Conservation (phyloP, 1,140 invertebrate genomes). For the Lycorma delicatula region DNA sequence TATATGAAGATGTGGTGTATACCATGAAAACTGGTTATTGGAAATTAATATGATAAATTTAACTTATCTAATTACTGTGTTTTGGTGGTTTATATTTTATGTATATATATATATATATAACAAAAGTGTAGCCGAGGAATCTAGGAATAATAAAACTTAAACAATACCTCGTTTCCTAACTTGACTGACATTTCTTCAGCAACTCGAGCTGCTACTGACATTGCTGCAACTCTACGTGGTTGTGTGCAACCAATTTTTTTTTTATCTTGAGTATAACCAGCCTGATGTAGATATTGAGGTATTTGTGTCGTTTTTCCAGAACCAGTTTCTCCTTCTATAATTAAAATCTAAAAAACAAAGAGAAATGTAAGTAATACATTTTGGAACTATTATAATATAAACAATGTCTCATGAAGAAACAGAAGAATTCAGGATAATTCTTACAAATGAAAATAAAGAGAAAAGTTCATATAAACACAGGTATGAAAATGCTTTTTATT, state of each 20-base stretch:
- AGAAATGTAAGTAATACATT: constrained; percentile 4
- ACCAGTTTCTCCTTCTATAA: constrained; percentile 97
- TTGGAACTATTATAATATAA: no score
- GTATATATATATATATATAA: no score
- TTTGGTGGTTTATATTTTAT: no score
- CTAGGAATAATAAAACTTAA: no score
- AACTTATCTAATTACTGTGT: no score
- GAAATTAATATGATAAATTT: no score
- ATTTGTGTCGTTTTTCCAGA: constrained; percentile 99
- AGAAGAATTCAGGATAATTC: no score
- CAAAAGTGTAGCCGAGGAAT: no score
- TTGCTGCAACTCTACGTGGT: constrained; percentile 67
- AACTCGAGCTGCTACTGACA: constrained; percentile 66
- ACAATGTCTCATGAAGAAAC: no score
- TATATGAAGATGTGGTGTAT: no score
- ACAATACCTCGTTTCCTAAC: constrained; percentile 61
- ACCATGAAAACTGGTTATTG: no score
- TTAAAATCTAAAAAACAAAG: constrained; percentile 52
- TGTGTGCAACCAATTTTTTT: constrained; percentile 63
- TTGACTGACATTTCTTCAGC: constrained; percentile 63
- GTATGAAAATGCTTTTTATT: no score
- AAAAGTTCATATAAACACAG: not conserved
- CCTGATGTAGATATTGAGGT: constrained; percentile 92
- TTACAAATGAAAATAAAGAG: not conserved
- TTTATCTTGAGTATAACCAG: constrained; percentile 73